A percentile compares a stretch with the other conserved stretches of the same genome.
These are phyloP conservation scores for Drosophila kanekoi DNA, from an alignment of 2,888 invertebrate genomes.

Conservation along the genomic window DNA sequence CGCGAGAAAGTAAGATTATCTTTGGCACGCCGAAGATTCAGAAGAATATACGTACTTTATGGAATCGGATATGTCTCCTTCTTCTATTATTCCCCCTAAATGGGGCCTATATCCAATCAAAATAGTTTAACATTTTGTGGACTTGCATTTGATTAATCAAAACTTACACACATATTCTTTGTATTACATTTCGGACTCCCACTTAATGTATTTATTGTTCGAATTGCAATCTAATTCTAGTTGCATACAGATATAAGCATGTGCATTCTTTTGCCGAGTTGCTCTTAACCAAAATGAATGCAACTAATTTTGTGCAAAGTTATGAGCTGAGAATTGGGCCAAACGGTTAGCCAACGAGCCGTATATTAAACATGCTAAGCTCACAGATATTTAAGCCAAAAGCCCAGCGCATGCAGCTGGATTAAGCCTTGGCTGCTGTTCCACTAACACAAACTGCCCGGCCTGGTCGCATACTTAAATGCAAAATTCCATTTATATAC, in stretches of 20 bases:
- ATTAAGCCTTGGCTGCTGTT: conserved; percentile 47
- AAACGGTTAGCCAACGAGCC: conserved; percentile 31
- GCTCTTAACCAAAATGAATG: conserved; percentile 42
- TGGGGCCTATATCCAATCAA: no score
- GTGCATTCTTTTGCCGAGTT: conserved; percentile 16
- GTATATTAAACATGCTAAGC: conserved; percentile 54
- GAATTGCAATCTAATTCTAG: neutral
- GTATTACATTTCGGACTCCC: neutral
- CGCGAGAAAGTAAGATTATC: no score
- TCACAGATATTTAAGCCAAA: conserved; percentile 48
- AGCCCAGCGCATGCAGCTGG: conserved; percentile 53
- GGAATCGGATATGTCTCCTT: no score
- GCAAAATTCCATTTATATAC: conserved; percentile 51
- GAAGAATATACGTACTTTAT: no score
- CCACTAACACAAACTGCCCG: conserved; percentile 9
- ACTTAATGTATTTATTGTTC: neutral
- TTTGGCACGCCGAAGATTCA: no score
- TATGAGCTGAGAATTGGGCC: conserved; percentile 36
- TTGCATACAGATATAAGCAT: neutral
- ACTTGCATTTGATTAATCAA: no score
- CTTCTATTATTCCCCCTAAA: no score
- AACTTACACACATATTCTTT: neutral
- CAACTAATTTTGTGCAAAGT: conserved; percentile 53
- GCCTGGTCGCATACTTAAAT: conserved; percentile 34
- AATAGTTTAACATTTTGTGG: no score